Evolutionary conservation across 2,113 vertebrate species (phyloP), one percentile per base, ranked within the genome.

Genomic region (Uria aalge): DNA sequence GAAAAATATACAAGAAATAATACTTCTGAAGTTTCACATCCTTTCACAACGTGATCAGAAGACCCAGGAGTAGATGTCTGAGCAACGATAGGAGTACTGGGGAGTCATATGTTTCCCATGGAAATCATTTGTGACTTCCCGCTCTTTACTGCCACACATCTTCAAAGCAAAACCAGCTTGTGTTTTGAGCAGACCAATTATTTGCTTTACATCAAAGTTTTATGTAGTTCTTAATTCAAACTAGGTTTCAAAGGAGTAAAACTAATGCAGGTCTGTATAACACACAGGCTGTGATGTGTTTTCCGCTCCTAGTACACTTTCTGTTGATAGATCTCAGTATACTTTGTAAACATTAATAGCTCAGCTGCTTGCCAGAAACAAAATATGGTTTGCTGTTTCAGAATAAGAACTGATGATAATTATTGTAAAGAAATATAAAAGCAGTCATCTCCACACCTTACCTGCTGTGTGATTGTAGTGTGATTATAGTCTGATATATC

Each of bases 1-100:
- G 38, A 82, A 86, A 98, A 98, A 97, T 96, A 96, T 96, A 94
- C 94, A 96, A 95, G 90, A 76, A 95, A 80, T 94, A 88, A 88
- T 89, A 69, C 87, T 94, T 94, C 81, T 91, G 73, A 91, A 78
- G 69, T 79, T 91, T 94, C 92, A 93, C 92, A 95, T 93, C 95
- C 92, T 95, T 77, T 77, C 88, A n/a, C 52, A 73, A 48, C 8
- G 32, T 90, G 74, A 92, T 95, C 93, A 94, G 88, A 94, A 92
- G 92, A 66, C 57, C 47, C 75, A 91, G 78, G 64, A 92, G 63
- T 85, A 82, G 92, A 64, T 94, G 78, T 29, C 95, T 88, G 75
- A 80, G 90, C 55, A 57, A 74, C 23, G 88, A 80, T 69, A 86
- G 82, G 88, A 86, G 71, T 62, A 30, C 78, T 57, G 67, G 16